Evolutionary conservation across 2,888 invertebrate genomes (phyloP).

Genomic region (Heliconius ethilla): DNA sequence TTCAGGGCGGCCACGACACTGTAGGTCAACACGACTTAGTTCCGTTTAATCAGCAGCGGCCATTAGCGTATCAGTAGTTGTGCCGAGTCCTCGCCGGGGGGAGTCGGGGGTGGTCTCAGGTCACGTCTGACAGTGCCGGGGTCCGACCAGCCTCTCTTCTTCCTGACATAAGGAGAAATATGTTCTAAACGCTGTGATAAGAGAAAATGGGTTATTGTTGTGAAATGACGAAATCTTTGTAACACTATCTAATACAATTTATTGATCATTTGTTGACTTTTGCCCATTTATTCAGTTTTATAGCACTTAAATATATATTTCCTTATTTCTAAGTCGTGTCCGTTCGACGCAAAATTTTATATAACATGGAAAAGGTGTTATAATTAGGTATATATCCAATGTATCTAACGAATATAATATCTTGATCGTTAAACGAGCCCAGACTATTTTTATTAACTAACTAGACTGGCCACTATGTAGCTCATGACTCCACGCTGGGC

Average conservation of each 20-base stretch:
- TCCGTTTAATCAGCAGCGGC: slow-evolving; percentile 31
- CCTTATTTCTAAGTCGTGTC: no score
- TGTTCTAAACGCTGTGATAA: background rate
- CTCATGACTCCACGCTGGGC: no score
- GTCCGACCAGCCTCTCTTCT: background rate
- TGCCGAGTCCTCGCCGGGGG: background rate
- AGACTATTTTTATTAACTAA: background rate
- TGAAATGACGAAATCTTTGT: background rate
- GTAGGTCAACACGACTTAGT: slow-evolving; percentile 26
- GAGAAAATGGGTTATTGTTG: background rate
- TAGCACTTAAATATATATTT: no score
- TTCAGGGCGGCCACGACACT: background rate
- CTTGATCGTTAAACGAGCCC: background rate
- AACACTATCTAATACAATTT: background rate
- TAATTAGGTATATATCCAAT: no score
- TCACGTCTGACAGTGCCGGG: slow-evolving; percentile 22
- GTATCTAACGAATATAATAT: background rate
- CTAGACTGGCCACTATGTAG: no score
- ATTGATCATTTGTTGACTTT: background rate
- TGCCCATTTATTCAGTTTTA: no score
- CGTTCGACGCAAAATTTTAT: no score
- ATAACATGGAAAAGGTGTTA: no score
- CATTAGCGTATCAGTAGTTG: slow-evolving; percentile 35
- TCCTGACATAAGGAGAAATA: background rate
- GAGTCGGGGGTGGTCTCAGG: slow-evolving; percentile 24